Evolutionary conservation across 2,797 vertebrate species (phyloP), one percentile per base, ranked within the genome.

Genomic region (Chelon auratus): DNA sequence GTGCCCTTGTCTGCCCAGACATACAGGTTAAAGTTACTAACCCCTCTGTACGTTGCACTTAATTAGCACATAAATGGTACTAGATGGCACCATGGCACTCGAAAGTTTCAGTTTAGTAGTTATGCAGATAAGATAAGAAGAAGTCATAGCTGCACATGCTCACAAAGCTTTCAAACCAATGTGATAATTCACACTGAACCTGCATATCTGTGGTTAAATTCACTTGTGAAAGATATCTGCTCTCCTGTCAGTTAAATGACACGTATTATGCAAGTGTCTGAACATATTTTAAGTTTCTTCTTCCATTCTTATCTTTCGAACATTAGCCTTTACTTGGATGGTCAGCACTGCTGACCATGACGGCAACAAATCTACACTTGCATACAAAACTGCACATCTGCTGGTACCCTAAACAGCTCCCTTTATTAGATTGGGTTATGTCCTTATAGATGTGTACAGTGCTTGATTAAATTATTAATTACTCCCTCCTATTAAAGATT

Each of bases 171-270:
- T 54, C 6, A 52, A 58, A 33, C 48, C 24, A 14, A 18, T 15
- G 24, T 58, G 20, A 58, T 15, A 65, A 64, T 76, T 80, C 40
- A 22, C 50, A 10, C 12, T n/a, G 36, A 56, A 53, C 64, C 14
- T 47, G 22, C 15, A 26, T 56, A 36, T 54, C 18, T 43, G 20
- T 67, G 11, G 4, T 62, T 7, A 80, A 40, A 57, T 33, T 62
- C 36, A 65, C 36, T 37, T 0, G 40, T 0, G n/a, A 14, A 50
- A 17, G 48, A 17, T 54, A 0, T 17, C 2, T 26, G 24, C 24
- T 33, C 30, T 7, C 30, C 30, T 33, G 6, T 8, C 30, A 7
- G 30, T 7, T 45, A n/a, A n/a, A n/a, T 17, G 6, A 45, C 5
- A n/a, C 17, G 14, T n/a, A 45, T 17, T 45, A 6, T 9, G 15